A percentile compares a stretch with the other conserved stretches of the same genome.
Conservation (phyloP, 1,140 invertebrate genomes). For the Anastatus disparis region DNA sequence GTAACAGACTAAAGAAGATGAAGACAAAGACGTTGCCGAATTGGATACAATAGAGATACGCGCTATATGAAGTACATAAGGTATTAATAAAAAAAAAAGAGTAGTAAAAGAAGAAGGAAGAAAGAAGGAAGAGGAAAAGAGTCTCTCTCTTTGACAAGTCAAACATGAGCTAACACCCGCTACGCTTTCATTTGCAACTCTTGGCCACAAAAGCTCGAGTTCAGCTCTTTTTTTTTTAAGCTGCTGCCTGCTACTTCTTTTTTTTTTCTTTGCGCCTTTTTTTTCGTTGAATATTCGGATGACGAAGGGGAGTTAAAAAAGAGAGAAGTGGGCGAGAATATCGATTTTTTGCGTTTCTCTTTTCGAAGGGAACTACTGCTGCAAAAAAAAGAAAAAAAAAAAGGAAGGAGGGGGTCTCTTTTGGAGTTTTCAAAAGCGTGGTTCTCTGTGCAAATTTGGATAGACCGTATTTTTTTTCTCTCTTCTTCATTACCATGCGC, state of each 20-base stretch:
- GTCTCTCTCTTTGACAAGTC: constrained; percentile 48
- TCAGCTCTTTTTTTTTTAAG: constrained; percentile 33
- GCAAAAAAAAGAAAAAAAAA: too few relatives aligned
- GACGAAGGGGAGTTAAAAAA: too few relatives aligned
- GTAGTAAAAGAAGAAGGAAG: not conserved
- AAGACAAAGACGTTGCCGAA: constrained; percentile 21
- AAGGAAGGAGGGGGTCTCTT: too few relatives aligned
- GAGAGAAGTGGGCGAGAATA: not conserved
- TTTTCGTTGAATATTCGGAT: not conserved
- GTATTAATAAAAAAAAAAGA: not conserved
- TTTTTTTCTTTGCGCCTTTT: too few relatives aligned
- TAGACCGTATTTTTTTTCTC: too few relatives aligned
- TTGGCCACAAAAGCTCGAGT: constrained; percentile 32
- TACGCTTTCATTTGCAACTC: constrained; percentile 41
- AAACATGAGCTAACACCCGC: constrained; percentile 42
- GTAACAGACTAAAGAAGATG: constrained; percentile 6
- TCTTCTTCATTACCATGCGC: not conserved
- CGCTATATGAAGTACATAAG: not conserved
- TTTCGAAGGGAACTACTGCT: not conserved
- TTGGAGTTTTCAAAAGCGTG: not conserved
- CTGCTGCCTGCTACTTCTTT: not conserved
- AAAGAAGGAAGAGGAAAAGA: not conserved
- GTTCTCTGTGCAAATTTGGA: not conserved
- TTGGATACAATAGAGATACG: constrained; percentile 10
- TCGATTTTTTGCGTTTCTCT: constrained; percentile 1